Percentiles rank a stretch among this genome's conserved stretches.
Conservation (phyloP, 2,888 invertebrate genomes). For the Torymus tubicola region DNA sequence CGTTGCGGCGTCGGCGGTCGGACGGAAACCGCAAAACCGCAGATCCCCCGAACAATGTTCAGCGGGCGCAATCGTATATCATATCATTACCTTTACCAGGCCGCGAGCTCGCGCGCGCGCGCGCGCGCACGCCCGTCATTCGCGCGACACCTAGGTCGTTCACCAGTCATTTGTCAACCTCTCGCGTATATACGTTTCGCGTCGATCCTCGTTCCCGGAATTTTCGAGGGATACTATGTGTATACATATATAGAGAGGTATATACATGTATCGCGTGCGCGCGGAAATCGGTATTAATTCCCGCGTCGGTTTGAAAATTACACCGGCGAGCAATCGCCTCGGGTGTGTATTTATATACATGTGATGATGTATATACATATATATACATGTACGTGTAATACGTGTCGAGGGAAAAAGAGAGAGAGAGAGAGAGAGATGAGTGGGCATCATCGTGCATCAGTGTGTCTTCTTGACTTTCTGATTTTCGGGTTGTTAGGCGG, state of each 20-base stretch:
- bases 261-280: conserved; percentile 1
- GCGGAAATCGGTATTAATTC: conserved; percentile 45
- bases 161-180: conserved; percentile 73
- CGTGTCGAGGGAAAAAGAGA: not conserved
- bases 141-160: conserved; percentile 73
- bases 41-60: conserved; percentile 72
- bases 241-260: too few relatives aligned
- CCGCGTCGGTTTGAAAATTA: conserved; percentile 49
- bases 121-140: conserved; percentile 65
- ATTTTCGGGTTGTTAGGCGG: conserved; percentile 15
- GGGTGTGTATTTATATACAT: not conserved
- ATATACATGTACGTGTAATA: too few relatives aligned
- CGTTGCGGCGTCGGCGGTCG: conserved; percentile 12
- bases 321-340: conserved; percentile 25
- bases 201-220: conserved; percentile 2
- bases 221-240: conserved; percentile 6
- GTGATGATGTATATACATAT: too few relatives aligned
- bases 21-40: conserved; percentile 76
- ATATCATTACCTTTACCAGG: conserved; percentile 73
- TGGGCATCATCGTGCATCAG: not conserved
- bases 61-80: conserved; percentile 71
- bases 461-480: conserved; percentile 40
- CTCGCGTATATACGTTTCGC: conserved; percentile 56
- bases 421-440: conserved; percentile 54
- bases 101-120: too few relatives aligned